Evolutionary conservation across 2,797 vertebrate species (phyloP), one percentile per base, ranked within the genome.

Genomic region (Platyrinchus mystaceus): DNA sequence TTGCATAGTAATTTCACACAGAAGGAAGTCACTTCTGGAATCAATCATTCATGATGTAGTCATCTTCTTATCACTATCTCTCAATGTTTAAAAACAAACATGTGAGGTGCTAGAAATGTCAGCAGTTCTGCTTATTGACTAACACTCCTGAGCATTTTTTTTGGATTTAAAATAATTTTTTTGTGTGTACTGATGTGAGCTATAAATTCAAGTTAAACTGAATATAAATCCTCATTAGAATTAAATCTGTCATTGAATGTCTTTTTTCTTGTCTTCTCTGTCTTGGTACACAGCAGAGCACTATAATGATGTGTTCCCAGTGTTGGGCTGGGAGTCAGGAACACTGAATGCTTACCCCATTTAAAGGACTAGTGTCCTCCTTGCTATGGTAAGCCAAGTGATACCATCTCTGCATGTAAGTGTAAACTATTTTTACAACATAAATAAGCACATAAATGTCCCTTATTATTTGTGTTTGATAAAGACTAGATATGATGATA

Each of bases 41-140:
- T 52, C 71, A 66, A 1, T 93, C 56, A 43, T 58, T 93, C 58
- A 62, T 50, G 27, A 52, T 71, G 58, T 34, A 64, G 53, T 64
- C 73, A 75, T 84, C 36, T 43, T 64, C 50, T 68, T 46, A 55
- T 70, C 55, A 34, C 58, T 86, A 16, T 82, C 67, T 80, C 47
- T 55, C 82, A 80, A 0, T 93, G 68, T 92, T 94, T 95, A 63
- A 87, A 85, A 92, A 60, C 85, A 94, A 88, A 87, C 24, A 76
- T 19, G 17, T 63, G 37, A 87, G 27, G 73, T 94, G 86, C 30
- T 59, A 77, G 56, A 90, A 77, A 80, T 46, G 46, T 84, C 84
- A 93, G 34, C 53, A 49, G 34, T 87, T 87, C 83, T 59, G 37
- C 56, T 80, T 77, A 47, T 43, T 76, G 30, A 84, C 30, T 75